Base-by-base conservation (phyloP, 2,888 invertebrate species). In the Atethmia centrago region DNA sequence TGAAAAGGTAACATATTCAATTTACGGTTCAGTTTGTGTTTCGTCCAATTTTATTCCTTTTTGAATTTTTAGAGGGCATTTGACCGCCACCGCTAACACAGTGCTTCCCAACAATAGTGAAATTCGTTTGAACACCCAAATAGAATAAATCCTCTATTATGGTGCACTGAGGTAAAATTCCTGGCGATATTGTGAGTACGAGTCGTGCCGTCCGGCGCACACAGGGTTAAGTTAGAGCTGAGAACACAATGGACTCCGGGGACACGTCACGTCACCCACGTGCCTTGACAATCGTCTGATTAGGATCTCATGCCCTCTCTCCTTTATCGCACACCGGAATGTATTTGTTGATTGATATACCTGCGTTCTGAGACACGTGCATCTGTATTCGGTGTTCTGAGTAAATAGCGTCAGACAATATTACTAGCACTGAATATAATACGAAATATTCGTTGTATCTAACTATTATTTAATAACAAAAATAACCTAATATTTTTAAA, bases 241-340 rank as follows among this genome's bases (percentile, higher is more conserved):
- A 76, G 78, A 83, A 68, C 76, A 89, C 88, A 90, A 88, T 87
- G 84, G 85, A 76, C 83, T 82, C 82, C 69, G 65, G 84, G 84
- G 87, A 85, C 88, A 82, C 72, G 88, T 91, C 89, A 88, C 88
- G 89, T 87, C 84, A 79, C 71, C 77, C 86, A 88, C 88, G 89
- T 86, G 85, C 82, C 82, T 87, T 88, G 87, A 87, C 88, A 88
- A 88, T 89, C 83, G 84, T 81, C 89, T 92, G 92, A 92, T 92
- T 91, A 89, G 88, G 89, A 90, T 91, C 89, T 87, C 82, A 86
- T 86, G 84, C 83, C 74, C 83, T 83, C 83, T 83, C 83, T 77
- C 78, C 83, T 85, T 78, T 75, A 86, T 73, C 76, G 67, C 69
- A 71, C 69, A 80, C 77, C 71, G 73, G 72, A 66, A 78, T 80